A percentile compares a stretch with the other conserved stretches of the same genome.
Evolutionary conservation across 1,140 invertebrate species (phyloP).

Genomic region (Triops longicaudatus): DNA sequence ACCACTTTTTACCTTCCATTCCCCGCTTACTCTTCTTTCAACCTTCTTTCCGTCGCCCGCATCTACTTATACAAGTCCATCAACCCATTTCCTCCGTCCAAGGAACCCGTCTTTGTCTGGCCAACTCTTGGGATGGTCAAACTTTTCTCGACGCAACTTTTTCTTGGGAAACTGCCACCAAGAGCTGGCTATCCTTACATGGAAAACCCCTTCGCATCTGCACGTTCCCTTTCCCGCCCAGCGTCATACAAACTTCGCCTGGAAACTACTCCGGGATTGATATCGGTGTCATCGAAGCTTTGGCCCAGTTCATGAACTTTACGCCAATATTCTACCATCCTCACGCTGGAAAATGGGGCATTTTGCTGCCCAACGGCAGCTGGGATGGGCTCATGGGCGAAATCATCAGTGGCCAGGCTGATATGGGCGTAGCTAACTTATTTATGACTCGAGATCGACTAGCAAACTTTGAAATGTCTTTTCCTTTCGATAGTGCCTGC

Average conservation of each 20-base stretch:
- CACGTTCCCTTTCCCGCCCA: background rate
- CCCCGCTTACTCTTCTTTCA: background rate
- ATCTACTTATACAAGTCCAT: background rate
- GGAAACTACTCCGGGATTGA: background rate
- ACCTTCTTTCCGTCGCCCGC: background rate
- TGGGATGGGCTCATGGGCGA: background rate
- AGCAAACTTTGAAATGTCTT: background rate
- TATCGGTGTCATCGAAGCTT: background rate
- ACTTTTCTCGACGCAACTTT: background rate
- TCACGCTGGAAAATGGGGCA: constrained; percentile 3
- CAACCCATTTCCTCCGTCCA: background rate
- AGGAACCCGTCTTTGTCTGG: background rate
- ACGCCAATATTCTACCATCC: background rate
- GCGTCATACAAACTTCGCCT: background rate
- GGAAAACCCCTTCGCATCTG: background rate
- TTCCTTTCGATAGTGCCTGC: background rate
- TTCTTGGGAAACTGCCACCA: background rate
- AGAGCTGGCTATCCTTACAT: background rate
- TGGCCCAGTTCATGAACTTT: constrained; percentile 18
- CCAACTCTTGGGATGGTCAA: background rate
- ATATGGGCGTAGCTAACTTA: background rate
- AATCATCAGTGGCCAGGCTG: background rate
- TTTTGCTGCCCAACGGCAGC: background rate
- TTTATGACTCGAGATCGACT: background rate
- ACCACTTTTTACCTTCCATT: background rate